Conservation (phyloP, 2,113 vertebrate genomes). For the Ophthalmolycus amberensis region DNA sequence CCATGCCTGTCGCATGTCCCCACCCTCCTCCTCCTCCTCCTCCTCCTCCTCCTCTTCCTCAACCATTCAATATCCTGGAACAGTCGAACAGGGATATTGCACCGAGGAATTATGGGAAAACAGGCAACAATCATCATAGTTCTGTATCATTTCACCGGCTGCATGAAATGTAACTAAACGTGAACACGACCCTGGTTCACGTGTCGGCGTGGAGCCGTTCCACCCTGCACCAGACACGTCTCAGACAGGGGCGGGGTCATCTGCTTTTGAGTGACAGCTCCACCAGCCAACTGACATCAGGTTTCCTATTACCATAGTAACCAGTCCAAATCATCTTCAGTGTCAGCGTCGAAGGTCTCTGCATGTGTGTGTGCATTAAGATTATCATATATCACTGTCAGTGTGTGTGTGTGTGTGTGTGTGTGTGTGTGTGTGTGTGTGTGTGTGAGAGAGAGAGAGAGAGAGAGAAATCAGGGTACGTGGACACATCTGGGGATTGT, state of each 20-base stretch:
- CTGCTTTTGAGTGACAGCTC: conserved; percentile 9
- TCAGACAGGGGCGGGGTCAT: conserved; percentile 26
- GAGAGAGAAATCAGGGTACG: not conserved
- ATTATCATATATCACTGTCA: conserved; percentile 48
- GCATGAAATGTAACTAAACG: conserved; percentile 1
- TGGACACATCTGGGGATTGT: conserved; percentile 53
- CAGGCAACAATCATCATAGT: not conserved
- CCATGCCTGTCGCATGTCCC: conserved; percentile 47
- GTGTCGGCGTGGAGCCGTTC: not conserved
- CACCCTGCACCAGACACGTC: conserved; percentile 11
- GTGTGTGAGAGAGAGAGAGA: not conserved
- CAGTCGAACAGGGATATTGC: conserved; percentile 1
- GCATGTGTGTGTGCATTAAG: conserved; percentile 15
- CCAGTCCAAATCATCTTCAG: conserved; percentile 34
- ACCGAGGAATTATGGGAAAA: conserved; percentile 4
- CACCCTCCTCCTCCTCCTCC: conserved; percentile 29
- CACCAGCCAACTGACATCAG: conserved; percentile 1
- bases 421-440: conserved; percentile 8
- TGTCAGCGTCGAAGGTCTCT: conserved; percentile 32
- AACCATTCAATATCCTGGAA: conserved; percentile 26
- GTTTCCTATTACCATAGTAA: conserved; percentile 48
- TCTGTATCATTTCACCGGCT: not conserved
- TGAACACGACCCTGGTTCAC: not conserved
- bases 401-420: not conserved
- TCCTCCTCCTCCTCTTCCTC: conserved; percentile 23